Base-by-base conservation (phyloP, 1,140 invertebrate genomes). In the Bicyclus anynana region DNA sequence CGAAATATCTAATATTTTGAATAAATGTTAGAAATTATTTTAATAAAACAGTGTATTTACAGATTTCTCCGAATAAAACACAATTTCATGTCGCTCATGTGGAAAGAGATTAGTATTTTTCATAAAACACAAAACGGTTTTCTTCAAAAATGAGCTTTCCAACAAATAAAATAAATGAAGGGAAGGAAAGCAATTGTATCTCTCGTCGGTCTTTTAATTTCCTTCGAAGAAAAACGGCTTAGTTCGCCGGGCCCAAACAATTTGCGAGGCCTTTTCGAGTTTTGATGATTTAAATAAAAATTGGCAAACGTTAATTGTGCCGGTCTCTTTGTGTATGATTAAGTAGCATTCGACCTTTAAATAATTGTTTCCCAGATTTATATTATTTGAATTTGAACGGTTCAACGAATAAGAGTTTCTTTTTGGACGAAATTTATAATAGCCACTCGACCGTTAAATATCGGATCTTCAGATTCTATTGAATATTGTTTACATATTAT, bases 131-230 rank as follows among this genome's bases (percentile, higher is more conserved):
- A 40, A 23, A 23, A 40, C 5, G 16, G 13, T 40, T 40, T 40
- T 40, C 14, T 9, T 14, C 6, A 40, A 16, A 40, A 40, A 40
- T 40, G 17, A 40, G 16, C 37, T 40, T 40, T 17, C 5, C 13
- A 40, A 40, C 13, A 40, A 40, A 40, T 40, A 40, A 40, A 40
- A 40, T 40, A 17, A 40, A 40, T 40, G 37, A 17, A 16, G n/a
- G 14, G 37, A 40, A 16, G 37, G 3, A 40, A 40, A 40, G 37
- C 37, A 40, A 40, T 40, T 40, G 37, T 40, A 17, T 40, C 37
- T 14, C 37, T 17, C 16, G 16, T 40, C 14, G 5, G 37, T 5
- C 16, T 40, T 40, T 17, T 40, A 40, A 40, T 40, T 14, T 40
- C 16, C 14, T 40, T 6, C 37, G 6, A 40, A 40, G 13, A 40